Percentiles rank a stretch among this genome's conserved stretches.
These are phyloP conservation scores for Pristionchus entomophagus DNA, from an alignment of 2,888 invertebrate species.

Conservation along the genomic window DNA sequence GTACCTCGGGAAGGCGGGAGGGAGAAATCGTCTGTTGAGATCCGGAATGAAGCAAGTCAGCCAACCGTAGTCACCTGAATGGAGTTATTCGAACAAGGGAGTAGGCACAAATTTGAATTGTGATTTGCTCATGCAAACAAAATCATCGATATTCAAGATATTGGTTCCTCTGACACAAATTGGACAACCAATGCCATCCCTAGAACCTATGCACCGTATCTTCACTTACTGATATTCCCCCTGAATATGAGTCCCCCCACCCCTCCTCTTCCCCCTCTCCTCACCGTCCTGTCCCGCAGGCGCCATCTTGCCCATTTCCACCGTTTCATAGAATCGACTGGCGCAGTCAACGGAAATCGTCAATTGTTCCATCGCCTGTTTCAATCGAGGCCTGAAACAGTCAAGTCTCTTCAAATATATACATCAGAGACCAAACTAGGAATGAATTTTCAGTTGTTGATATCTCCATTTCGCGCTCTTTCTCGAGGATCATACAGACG, in stretches of 20 bases:
- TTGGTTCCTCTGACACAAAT: neutral
- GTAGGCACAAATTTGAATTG: too few relatives aligned
- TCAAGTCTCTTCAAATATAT: neutral
- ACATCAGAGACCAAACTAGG: neutral
- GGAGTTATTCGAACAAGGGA: too few relatives aligned
- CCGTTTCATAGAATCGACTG: constrained; percentile 6
- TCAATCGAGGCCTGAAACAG: constrained; percentile 32
- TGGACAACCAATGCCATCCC: neutral
- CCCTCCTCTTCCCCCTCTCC: neutral
- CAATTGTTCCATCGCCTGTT: neutral
- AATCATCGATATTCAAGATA: neutral
- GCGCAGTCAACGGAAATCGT: neutral
- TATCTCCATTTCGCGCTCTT: too few relatives aligned
- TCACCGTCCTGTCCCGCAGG: constrained; percentile 46
- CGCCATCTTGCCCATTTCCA: constrained; percentile 34
- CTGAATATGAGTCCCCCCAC: too few relatives aligned
- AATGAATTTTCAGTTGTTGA: neutral
- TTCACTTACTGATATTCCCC: neutral
- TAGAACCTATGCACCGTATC: neutral
- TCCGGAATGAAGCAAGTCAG: constrained; percentile 92
- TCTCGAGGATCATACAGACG: too few relatives aligned
- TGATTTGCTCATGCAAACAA: neutral
- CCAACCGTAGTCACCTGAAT: constrained; percentile 62
- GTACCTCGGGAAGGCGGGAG: constrained; percentile 91
- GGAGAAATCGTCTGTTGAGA: constrained; percentile 93